A percentile compares a stretch with the other conserved stretches of the same genome.
phyloP scores from a whole-genome alignment of 2,113 vertebrate species.

The Agapornis roseicollis region DNA sequence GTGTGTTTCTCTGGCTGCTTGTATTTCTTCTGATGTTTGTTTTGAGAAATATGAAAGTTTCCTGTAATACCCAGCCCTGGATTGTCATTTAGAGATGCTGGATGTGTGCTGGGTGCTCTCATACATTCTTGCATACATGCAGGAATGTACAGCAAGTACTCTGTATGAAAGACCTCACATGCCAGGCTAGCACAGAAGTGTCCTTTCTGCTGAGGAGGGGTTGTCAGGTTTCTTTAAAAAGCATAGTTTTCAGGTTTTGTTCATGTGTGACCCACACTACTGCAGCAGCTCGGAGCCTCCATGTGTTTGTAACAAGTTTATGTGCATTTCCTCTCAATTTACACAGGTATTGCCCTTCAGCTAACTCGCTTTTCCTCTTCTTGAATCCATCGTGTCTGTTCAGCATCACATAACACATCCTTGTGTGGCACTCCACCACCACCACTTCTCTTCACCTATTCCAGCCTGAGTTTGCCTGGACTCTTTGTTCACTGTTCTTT shows the following conservation, averaged over 20 bases:
- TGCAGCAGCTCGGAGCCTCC: neutral
- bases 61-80: neutral
- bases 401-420: fast-evolving
- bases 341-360: neutral
- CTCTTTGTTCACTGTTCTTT: neutral
- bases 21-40: neutral
- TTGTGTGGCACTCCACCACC: neutral
- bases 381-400: neutral
- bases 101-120: neutral
- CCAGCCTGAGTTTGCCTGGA: neutral
- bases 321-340: neutral
- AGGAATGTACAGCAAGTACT: neutral
- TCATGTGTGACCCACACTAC: neutral
- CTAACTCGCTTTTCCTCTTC: neutral
- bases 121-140: neutral
- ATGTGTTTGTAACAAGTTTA: neutral
- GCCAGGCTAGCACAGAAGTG: neutral
- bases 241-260: neutral
- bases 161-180: neutral
- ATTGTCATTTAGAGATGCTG: neutral
- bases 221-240: neutral
- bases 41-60: neutral
- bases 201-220: neutral
- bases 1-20: neutral
- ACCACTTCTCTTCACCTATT: neutral